Percentiles rank a stretch among this genome's conserved stretches.
Conservation (phyloP, 2,113 vertebrate species). For the Mus pahari region DNA sequence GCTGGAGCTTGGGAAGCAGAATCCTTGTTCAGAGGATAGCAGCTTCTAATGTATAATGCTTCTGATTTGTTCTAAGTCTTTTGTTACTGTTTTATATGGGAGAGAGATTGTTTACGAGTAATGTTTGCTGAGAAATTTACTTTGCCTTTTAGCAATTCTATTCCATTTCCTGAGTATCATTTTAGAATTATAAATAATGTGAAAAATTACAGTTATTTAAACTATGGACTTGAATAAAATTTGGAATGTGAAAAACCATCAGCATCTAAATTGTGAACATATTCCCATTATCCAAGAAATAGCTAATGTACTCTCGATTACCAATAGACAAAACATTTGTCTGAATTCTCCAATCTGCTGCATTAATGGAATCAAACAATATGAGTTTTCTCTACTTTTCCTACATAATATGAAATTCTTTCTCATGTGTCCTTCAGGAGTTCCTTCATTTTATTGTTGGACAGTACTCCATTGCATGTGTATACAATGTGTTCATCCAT, state of each 20-base stretch:
- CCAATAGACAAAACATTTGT: neutral
- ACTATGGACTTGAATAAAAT: neutral
- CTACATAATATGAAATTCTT: neutral
- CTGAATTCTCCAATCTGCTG: constrained; percentile 10
- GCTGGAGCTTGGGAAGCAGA: neutral
- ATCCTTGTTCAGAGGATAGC: neutral
- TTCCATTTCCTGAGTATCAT: constrained; percentile 2
- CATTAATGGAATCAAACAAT: neutral
- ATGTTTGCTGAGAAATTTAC: neutral
- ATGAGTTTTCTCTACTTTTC: neutral
- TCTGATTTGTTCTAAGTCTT: neutral
- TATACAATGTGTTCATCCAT: neutral
- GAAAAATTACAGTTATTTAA: neutral
- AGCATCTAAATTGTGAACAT: neutral
- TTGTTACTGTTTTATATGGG: neutral
- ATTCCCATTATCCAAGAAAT: neutral
- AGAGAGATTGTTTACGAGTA: neutral
- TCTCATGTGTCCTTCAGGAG: neutral
- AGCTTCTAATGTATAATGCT: neutral
- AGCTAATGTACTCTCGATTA: neutral
- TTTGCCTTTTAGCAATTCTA: constrained; percentile 3
- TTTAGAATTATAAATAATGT: constrained; percentile 24
- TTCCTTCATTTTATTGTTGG: neutral
- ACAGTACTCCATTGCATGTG: neutral
- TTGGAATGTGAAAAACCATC: neutral